A percentile compares a stretch with the other conserved stretches of the same genome.
Evolutionary conservation across 2,888 invertebrate genomes (phyloP).

Genomic region (Tiliacea aurago): DNA sequence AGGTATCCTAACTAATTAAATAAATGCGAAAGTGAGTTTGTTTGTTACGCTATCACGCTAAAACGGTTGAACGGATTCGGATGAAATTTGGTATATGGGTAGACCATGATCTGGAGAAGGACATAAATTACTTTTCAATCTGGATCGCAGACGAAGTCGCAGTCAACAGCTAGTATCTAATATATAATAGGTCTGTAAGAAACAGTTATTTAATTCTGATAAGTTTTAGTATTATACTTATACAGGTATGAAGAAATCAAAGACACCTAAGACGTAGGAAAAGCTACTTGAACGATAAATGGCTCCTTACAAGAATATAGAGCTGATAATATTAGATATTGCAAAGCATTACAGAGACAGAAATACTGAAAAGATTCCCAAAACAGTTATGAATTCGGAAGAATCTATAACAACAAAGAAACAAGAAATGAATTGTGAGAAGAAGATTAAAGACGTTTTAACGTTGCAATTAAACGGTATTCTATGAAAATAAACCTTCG

Average conservation of each 20-base stretch:
- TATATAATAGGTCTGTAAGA: slow-evolving; percentile 25
- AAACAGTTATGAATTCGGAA: slow-evolving; percentile 46
- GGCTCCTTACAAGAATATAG: not conserved
- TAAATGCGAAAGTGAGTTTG: too few species aligned
- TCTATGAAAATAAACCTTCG: slow-evolving; percentile 35
- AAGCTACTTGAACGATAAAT: not conserved
- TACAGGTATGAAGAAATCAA: not conserved
- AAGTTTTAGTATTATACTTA: not conserved
- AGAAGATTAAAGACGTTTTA: slow-evolving; percentile 39
- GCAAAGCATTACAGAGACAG: not conserved
- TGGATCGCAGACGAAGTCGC: too few species aligned
- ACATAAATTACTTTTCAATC: too few species aligned
- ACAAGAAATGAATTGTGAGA: slow-evolving; percentile 42
- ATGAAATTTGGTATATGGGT: too few species aligned
- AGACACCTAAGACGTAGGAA: not conserved
- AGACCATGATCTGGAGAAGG: too few species aligned
- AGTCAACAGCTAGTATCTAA: not conserved
- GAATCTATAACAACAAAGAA: slow-evolving; percentile 20
- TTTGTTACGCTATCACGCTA: too few species aligned
- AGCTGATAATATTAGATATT: not conserved
- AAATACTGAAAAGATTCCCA: slow-evolving; percentile 6
- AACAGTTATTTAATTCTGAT: not conserved
- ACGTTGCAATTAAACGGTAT: slow-evolving; percentile 40
- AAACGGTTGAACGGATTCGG: too few species aligned
- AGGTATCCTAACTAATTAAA: too few species aligned